Conservation (phyloP, 2,797 vertebrate species). For the Myotis daubentonii region DNA sequence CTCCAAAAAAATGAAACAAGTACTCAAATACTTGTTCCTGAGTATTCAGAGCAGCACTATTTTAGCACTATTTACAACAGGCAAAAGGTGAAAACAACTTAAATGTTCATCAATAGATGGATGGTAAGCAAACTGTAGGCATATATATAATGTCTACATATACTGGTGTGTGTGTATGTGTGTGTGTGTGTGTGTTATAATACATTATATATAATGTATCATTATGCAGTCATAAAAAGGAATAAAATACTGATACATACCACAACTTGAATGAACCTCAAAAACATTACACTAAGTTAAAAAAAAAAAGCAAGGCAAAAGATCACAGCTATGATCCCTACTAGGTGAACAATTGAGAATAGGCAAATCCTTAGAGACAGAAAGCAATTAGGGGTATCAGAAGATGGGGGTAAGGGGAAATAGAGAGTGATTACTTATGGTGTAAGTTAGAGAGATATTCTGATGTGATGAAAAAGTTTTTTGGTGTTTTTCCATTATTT, state of each 20-base stretch:
- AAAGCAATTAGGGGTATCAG: not conserved
- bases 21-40: not conserved
- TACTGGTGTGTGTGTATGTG: too few relatives aligned
- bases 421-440: not conserved
- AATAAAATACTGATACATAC: not conserved
- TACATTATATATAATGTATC: not conserved
- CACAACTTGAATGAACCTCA: not conserved
- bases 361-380: not conserved
- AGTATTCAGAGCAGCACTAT: not conserved
- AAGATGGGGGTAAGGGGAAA: not conserved
- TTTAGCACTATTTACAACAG: not conserved
- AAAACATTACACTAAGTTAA: not conserved
- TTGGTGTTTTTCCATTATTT: too few relatives aligned
- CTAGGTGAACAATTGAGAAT: not conserved
- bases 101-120: not conserved
- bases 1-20: not conserved
- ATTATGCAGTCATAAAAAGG: not conserved
- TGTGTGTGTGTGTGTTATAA: too few relatives aligned
- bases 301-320: not conserved
- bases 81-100: not conserved
- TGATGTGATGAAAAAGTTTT: not conserved
- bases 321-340: not conserved
- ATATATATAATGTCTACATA: too few relatives aligned
- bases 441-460: not conserved
- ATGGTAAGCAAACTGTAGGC: not conserved